Base-by-base conservation (phyloP, 2,888 invertebrate species). In the Caenorhabditis wallacei region DNA sequence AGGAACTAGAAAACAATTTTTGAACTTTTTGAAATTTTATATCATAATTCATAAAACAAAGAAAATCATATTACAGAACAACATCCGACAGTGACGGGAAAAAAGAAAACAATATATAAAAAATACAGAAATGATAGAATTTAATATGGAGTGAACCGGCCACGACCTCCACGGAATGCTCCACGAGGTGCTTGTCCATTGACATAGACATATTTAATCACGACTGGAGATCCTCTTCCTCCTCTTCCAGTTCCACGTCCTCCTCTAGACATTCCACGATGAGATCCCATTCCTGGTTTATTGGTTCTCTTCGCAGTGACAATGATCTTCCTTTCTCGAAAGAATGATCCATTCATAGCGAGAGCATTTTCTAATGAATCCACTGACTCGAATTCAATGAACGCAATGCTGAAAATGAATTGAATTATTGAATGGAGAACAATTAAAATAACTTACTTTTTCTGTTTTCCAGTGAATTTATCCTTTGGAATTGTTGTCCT, bases 401-500 rank as follows among this genome's bases (percentile, higher is more conserved):
- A 63, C 0, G 63, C 63, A n/a, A 63, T 20, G 37, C 40, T 61
- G 20, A 61, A 61, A 40, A 37, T 22, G 4, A n/a, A 2, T 1
- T 8, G 0, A 24, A 2, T 1, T 8, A 0, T 53, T 11, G 11
- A 18, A 18, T 18, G 13, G 46, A 48, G 8, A n/a, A n/a, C n/a
- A 48, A 13, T 53, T n/a, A n/a, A n/a, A 13, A 48, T 2, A 40
- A 61, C 40, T 22, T 22, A 61, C 43, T 61, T 61, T 13, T 43
- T 40, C 1, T 61, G 40, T 13, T 40, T 40, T 22, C 37, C 20
- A 0, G 40, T 61, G 11, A 40, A 40, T 4, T 40, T 43, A 20
- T 46, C 46, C 46, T 63, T 63, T 26, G 63, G 63, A 46, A 63
- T 63, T 10, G 63, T 63, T 16, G 16, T n/a, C 16, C 46, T 10